phyloP scores from a whole-genome alignment of 1,140 invertebrate species.

The Maniola jurtina region DNA sequence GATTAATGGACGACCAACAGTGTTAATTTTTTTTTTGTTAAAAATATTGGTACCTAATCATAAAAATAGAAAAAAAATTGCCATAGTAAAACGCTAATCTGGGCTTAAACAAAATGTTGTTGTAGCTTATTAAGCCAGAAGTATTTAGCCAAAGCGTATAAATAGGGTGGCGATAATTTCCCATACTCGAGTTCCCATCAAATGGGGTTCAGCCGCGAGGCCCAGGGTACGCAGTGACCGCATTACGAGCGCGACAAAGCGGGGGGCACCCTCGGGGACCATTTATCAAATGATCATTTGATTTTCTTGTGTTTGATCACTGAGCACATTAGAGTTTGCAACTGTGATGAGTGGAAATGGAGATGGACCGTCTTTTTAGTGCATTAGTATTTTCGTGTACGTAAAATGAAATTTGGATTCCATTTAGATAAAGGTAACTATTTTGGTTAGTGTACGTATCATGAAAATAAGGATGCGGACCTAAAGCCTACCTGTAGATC shows the following conservation, averaged over 20 bases:
- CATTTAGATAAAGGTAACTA: too few relatives aligned
- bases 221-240: conserved; percentile 47
- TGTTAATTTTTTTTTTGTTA: too few relatives aligned
- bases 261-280: conserved; percentile 56
- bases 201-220: conserved; percentile 39
- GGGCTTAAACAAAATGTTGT: conserved; percentile 19
- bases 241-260: conserved; percentile 72
- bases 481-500: too few relatives aligned
- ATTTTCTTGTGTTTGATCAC: conserved; percentile 79
- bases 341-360: conserved; percentile 40
- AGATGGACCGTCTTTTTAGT: conserved; percentile 44
- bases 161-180: conserved; percentile 54
- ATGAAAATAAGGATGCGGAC: too few relatives aligned
- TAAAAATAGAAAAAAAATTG: too few relatives aligned
- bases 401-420: too few relatives aligned
- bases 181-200: conserved; percentile 44
- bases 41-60: too few relatives aligned
- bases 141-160: conserved; percentile 41
- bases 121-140: conserved; percentile 31
- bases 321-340: conserved; percentile 77
- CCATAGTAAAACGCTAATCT: background rate
- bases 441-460: too few relatives aligned
- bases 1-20: too few relatives aligned
- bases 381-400: too few relatives aligned
- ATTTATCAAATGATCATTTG: conserved; percentile 79